phyloP scores from a whole-genome alignment of 2,113 vertebrate species.

The Cottus gobio region DNA sequence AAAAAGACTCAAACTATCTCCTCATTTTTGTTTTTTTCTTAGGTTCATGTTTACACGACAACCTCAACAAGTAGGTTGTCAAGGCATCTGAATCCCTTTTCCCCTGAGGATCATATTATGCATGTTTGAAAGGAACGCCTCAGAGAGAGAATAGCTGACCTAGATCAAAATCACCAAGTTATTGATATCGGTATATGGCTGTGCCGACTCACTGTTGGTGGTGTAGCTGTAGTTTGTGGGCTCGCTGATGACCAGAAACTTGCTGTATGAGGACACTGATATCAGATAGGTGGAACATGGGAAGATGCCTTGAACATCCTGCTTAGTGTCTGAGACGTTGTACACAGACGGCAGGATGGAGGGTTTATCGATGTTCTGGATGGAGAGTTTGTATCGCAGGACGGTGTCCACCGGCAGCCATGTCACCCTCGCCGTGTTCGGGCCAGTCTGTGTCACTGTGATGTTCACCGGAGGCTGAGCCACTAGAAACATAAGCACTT shows the following conservation, averaged over 20 bases:
- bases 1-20: neutral
- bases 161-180: constrained; percentile 67
- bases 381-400: constrained; percentile 71
- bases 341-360: neutral
- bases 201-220: constrained; percentile 81
- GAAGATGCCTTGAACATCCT: constrained; percentile 65
- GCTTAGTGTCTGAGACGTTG: constrained; percentile 53
- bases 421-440: constrained; percentile 42
- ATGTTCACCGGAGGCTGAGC: constrained; percentile 71
- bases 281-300: constrained; percentile 82
- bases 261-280: constrained; percentile 77
- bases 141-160: constrained; percentile 70
- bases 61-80: constrained; percentile 40
- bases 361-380: constrained; percentile 46
- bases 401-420: constrained; percentile 78
- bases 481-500: constrained; percentile 69
- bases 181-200: constrained; percentile 58
- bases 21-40: constrained; percentile 20
- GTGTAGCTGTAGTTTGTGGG: constrained; percentile 63
- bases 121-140: constrained; percentile 66
- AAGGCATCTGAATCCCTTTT: constrained; percentile 36
- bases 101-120: constrained; percentile 65
- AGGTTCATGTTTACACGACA: constrained; percentile 37
- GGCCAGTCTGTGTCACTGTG: constrained; percentile 22
- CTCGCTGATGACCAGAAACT: constrained; percentile 79